A percentile compares a stretch with the other conserved stretches of the same genome.
Evolutionary conservation across 2,797 vertebrate species (phyloP).

Genomic region (Cryptoblepharus egeriae): DNA sequence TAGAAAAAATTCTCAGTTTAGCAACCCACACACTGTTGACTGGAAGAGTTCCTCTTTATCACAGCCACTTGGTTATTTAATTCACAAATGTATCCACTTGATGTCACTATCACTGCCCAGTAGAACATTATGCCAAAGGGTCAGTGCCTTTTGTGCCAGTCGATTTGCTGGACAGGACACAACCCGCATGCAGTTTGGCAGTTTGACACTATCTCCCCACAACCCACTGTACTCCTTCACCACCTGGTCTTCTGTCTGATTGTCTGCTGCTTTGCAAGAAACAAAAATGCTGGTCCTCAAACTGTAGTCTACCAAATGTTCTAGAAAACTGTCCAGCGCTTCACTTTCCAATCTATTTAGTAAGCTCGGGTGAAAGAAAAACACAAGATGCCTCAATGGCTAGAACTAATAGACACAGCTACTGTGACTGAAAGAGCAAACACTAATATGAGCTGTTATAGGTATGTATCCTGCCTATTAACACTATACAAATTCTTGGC

Average conservation of each 20-base stretch:
- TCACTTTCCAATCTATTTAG: neutral
- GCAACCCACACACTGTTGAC: slow-evolving; percentile 45
- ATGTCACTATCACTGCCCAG: slow-evolving; percentile 72
- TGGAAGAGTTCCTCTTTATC: slow-evolving; percentile 34
- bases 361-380: neutral
- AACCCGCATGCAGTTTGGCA: neutral
- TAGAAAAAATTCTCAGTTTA: neutral
- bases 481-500: neutral
- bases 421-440: neutral
- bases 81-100: slow-evolving; percentile 70
- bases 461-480: neutral
- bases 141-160: slow-evolving; percentile 36
- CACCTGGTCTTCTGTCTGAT: neutral
- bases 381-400: neutral
- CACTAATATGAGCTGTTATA: neutral
- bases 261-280: slow-evolving; percentile 27
- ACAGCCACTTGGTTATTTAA: slow-evolving; percentile 50
- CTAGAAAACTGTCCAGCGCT: neutral
- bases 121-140: slow-evolving; percentile 56
- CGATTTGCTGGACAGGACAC: slow-evolving; percentile 22
- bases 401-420: neutral
- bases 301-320: slow-evolving; percentile 14
- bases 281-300: slow-evolving; percentile 21
- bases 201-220: slow-evolving; percentile 18
- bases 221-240: neutral